phyloP scores from a whole-genome alignment of 2,888 invertebrate species.

The Scaptomyza parva region DNA sequence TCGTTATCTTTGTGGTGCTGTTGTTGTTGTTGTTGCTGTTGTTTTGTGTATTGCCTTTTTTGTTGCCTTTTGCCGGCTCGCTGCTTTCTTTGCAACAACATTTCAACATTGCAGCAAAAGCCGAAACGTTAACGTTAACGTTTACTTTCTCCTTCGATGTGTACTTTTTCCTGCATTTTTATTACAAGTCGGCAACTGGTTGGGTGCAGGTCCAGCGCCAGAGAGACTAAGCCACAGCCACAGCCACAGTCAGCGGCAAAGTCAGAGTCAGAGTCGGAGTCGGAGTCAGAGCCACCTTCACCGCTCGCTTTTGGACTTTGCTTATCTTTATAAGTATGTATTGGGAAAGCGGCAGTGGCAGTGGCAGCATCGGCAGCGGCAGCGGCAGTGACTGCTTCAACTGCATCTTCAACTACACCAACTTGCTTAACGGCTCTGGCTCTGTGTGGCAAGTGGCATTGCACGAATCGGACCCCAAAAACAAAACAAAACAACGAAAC shows the following conservation, averaged over 20 bases:
- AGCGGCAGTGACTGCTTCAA: conserved; percentile 50
- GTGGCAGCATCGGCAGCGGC: too few species aligned
- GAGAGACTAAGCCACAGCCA: conserved; percentile 28
- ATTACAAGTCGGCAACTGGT: conserved; percentile 63
- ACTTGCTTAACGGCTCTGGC: conserved; percentile 34
- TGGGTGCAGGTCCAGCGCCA: conserved; percentile 63
- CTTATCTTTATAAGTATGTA: conserved; percentile 67
- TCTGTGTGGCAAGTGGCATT: conserved; percentile 61
- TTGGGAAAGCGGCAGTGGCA: conserved; percentile 64
- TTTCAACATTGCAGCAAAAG: conserved; percentile 69
- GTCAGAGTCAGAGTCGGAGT: conserved; percentile 30
- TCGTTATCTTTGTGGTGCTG: conserved; percentile 15
- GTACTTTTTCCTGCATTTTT: conserved; percentile 80
- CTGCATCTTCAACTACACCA: conserved; percentile 63
- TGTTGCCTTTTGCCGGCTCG: conserved; percentile 60
- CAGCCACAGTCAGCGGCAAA: conserved; percentile 17
- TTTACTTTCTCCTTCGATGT: conserved; percentile 79
- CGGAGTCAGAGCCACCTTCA: conserved; percentile 61
- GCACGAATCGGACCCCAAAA: conserved; percentile 52
- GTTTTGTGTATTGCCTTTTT: conserved; percentile 55
- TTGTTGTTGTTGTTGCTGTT: conserved; percentile 38
- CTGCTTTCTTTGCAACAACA: conserved; percentile 78
- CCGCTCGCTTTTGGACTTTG: conserved; percentile 74
- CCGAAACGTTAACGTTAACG: conserved; percentile 69
- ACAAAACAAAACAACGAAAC: conserved; percentile 1